These are phyloP conservation scores for Phocides pigmalion DNA, from an alignment of 1,140 invertebrate species.

Conservation along the genomic window DNA sequence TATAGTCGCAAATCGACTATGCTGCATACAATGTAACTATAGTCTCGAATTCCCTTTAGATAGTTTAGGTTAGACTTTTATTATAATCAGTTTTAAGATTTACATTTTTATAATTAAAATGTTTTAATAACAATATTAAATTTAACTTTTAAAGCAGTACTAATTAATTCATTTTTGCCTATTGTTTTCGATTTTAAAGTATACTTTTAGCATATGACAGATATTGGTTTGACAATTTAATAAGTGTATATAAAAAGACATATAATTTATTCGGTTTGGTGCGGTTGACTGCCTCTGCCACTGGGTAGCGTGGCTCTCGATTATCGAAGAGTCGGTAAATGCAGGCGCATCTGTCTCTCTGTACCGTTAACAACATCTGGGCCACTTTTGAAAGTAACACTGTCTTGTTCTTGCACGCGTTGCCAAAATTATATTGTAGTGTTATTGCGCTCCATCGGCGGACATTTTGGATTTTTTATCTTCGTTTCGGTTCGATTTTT, in stretches of 20 bases:
- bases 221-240: too few species aligned
- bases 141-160: too few species aligned
- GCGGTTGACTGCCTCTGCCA: not conserved
- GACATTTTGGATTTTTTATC: conserved; percentile 10
- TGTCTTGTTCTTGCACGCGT: conserved; percentile 46
- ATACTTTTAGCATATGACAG: too few species aligned
- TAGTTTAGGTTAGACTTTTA: too few species aligned
- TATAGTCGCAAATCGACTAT: too few species aligned
- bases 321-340: conserved; percentile 30
- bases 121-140: too few species aligned
- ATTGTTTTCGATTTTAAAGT: too few species aligned
- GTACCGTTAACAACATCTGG: conserved; percentile 79
- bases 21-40: too few species aligned
- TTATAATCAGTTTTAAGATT: too few species aligned
- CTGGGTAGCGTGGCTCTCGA: not conserved
- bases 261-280: not conserved
- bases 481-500: not conserved
- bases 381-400: conserved; percentile 78
- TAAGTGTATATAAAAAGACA: not conserved
- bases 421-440: conserved; percentile 65
- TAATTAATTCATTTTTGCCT: too few species aligned
- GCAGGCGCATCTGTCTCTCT: conserved; percentile 43
- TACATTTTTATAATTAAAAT: too few species aligned
- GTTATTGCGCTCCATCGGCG: conserved; percentile 52
- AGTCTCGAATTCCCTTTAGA: too few species aligned